phyloP scores from a whole-genome alignment of 2,888 invertebrate genomes.

The Philereme transversata region DNA sequence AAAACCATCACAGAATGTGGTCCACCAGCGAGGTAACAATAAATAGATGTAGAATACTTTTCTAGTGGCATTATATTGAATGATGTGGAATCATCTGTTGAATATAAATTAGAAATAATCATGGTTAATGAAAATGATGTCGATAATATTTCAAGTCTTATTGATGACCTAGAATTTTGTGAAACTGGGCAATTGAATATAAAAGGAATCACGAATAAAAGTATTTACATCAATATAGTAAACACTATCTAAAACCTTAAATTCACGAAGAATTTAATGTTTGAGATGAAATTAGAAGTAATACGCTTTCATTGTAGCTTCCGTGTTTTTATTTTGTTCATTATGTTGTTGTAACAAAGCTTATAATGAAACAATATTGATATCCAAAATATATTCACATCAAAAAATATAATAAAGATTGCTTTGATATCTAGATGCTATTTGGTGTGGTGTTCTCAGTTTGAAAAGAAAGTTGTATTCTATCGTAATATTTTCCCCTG shows the following conservation, averaged over 20 bases:
- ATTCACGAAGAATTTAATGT: conserved; percentile 6
- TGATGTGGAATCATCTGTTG: not conserved
- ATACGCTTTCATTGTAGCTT: conserved; percentile 82
- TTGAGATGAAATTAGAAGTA: conserved; percentile 13
- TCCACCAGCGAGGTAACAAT: conserved; percentile 86
- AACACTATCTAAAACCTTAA: conserved; percentile 4
- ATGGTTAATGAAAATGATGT: too few species aligned
- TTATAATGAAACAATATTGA: conserved; percentile 17
- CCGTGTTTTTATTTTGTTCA: conserved; percentile 25
- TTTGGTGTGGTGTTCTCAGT: conserved; percentile 40
- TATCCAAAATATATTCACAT: conserved; percentile 28
- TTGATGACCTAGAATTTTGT: not conserved
- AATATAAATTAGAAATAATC: not conserved
- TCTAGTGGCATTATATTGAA: not conserved
- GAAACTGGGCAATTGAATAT: not conserved
- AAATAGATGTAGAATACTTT: conserved; percentile 16
- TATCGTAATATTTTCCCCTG: conserved; percentile 6
- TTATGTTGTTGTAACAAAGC: conserved; percentile 20
- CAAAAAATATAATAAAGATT: conserved; percentile 32
- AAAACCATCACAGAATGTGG: conserved; percentile 82
- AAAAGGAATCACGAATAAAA: conserved; percentile 4
- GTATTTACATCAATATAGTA: conserved; percentile 1
- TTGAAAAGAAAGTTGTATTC: conserved; percentile 51
- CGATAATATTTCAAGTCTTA: not conserved
- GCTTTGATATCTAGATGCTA: conserved; percentile 55